Evolutionary conservation across 1,140 invertebrate species (phyloP).

Genomic region (Trigoniulus corallinus): DNA sequence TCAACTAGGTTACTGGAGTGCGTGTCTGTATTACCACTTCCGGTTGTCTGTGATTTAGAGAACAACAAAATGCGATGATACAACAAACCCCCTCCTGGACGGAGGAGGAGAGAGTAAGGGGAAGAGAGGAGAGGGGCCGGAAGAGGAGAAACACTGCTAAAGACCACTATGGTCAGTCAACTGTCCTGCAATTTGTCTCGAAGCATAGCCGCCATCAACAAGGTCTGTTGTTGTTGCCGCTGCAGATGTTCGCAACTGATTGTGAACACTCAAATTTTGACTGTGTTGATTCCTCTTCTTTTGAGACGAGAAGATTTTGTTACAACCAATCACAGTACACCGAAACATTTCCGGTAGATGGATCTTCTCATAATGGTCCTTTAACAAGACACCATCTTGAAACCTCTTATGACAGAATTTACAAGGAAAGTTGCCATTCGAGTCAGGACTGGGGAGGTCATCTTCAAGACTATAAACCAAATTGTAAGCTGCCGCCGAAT

Average conservation of each 20-base stretch:
- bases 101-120: no score
- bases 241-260: conserved; percentile 5
- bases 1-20: no score
- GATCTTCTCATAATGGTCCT: conserved; percentile 44
- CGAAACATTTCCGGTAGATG: conserved; percentile 55
- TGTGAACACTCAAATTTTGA: conserved; percentile 29
- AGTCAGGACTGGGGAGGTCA: conserved; percentile 19
- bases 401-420: conserved; percentile 43
- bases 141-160: no score
- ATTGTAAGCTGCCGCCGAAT: conserved; percentile 13
- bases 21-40: no score
- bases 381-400: conserved; percentile 37
- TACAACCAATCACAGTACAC: conserved; percentile 58
- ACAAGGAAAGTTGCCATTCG: conserved; percentile 43
- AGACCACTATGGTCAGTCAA: no score
- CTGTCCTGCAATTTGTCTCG: no score
- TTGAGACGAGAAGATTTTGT: conserved; percentile 60
- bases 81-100: no score
- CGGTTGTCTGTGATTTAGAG: no score
- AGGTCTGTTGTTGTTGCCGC: background rate
- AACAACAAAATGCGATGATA: no score
- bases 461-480: conserved; percentile 16
- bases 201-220: no score
- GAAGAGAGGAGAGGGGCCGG: no score
- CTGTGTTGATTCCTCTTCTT: conserved; percentile 53